A percentile compares a stretch with the other conserved stretches of the same genome.
Conservation (phyloP, 1,140 invertebrate species). For the Tetragonula clypearis region DNA sequence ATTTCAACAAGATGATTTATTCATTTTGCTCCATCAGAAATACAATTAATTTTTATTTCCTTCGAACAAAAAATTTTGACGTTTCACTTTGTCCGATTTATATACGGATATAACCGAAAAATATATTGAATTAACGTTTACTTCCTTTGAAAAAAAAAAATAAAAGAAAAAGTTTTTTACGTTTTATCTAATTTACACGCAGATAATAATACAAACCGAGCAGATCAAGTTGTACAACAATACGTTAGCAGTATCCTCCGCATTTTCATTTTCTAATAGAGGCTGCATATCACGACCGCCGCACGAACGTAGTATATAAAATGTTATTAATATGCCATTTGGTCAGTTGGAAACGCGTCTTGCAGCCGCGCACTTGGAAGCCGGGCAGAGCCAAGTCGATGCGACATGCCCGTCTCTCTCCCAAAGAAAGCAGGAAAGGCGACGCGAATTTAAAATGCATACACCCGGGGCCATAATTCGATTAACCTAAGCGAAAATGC, state of each 20-base stretch:
- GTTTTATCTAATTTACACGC: too few relatives aligned
- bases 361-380: neutral
- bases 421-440: slow-evolving; percentile 43
- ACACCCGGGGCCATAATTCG: slow-evolving; percentile 74
- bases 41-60: too few relatives aligned
- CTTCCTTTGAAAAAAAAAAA: too few relatives aligned
- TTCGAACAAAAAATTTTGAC: too few relatives aligned
- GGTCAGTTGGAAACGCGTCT: neutral
- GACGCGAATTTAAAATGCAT: slow-evolving; percentile 78
- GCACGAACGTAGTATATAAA: too few relatives aligned
- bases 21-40: too few relatives aligned
- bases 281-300: neutral
- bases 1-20: too few relatives aligned
- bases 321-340: neutral
- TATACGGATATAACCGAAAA: too few relatives aligned
- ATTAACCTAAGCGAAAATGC: slow-evolving; percentile 81
- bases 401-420: neutral
- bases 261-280: neutral
- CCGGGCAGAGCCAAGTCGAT: neutral
- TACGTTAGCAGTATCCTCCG: neutral
- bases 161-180: too few relatives aligned
- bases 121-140: too few relatives aligned
- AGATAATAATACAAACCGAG: neutral
- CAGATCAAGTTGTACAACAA: neutral
- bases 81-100: too few relatives aligned